phyloP scores from a whole-genome alignment of 2,797 vertebrate species.

The Graptemys geographica region DNA sequence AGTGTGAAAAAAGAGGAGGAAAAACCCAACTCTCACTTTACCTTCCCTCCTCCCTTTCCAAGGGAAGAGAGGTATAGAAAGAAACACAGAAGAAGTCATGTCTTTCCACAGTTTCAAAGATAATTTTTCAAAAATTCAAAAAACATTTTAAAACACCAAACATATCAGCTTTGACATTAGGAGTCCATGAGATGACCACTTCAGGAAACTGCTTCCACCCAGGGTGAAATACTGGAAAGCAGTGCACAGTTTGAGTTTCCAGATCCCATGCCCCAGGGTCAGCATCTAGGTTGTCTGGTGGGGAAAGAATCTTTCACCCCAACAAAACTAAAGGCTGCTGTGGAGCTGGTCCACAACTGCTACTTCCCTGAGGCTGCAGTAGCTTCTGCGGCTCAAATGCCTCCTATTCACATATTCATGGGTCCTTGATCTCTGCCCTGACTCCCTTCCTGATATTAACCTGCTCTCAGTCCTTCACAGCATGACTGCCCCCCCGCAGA shows the following conservation, averaged over 20 bases:
- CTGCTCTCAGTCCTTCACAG: conserved; percentile 8
- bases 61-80: background rate
- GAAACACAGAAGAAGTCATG: background rate
- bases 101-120: background rate
- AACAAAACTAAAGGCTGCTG: conserved; percentile 39
- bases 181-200: background rate
- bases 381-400: conserved; percentile 17
- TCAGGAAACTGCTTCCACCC: background rate
- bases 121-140: background rate
- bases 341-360: conserved; percentile 10
- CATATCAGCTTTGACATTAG: background rate
- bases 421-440: conserved; percentile 17
- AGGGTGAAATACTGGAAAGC: background rate
- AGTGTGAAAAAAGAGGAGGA: background rate
- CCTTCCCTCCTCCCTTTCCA: too few relatives aligned
- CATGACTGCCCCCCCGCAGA: background rate
- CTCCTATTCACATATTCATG: conserved; percentile 30
- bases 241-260: background rate
- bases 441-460: conserved; percentile 28
- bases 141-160: background rate
- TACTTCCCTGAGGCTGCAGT: conserved; percentile 27
- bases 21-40: background rate
- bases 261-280: background rate
- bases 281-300: background rate
- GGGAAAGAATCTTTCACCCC: background rate